Evolutionary conservation across 2,113 vertebrate genomes (phyloP).

Genomic region (Silurus meridionalis): DNA sequence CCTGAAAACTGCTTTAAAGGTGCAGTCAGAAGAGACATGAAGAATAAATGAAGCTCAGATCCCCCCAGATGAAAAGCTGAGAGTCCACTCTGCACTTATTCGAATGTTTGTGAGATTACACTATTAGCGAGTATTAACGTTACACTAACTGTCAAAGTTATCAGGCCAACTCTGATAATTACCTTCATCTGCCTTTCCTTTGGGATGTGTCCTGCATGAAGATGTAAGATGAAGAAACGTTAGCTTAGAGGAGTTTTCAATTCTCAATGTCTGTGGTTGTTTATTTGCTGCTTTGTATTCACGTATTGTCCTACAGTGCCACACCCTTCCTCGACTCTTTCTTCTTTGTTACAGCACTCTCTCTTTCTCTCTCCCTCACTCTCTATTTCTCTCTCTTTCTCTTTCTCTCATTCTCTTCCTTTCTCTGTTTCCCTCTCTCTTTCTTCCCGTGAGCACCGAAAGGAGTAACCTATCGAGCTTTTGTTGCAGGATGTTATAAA

Average conservation of each 20-base stretch:
- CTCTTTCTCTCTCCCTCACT: slow-evolving; percentile 40
- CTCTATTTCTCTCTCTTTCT: not conserved
- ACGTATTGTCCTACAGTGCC: slow-evolving; percentile 61
- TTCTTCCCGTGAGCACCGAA: slow-evolving; percentile 84
- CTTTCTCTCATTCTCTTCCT: not conserved
- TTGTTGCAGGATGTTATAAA: slow-evolving; percentile 99
- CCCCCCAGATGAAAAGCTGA: not conserved
- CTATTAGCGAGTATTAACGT: not conserved
- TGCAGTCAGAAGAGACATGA: not conserved
- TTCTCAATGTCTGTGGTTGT: slow-evolving; percentile 38
- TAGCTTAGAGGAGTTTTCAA: not conserved
- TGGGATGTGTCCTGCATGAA: slow-evolving; percentile 18
- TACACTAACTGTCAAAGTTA: not conserved
- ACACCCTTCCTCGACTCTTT: slow-evolving; percentile 65
- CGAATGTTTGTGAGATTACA: not conserved
- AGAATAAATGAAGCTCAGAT: slow-evolving; percentile 2
- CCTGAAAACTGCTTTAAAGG: not conserved
- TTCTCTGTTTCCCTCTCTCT: slow-evolving; percentile 60
- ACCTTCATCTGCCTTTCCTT: slow-evolving; percentile 1
- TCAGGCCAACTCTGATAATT: not conserved
- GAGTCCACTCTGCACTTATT: not conserved
- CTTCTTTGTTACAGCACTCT: slow-evolving; percentile 66
- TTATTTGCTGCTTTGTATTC: slow-evolving; percentile 62
- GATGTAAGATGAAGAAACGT: not conserved
- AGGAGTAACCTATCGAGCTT: slow-evolving; percentile 99